These are phyloP conservation scores for Phyllostomus hastatus DNA, from an alignment of 2,113 vertebrate genomes.

Conservation along the genomic window DNA sequence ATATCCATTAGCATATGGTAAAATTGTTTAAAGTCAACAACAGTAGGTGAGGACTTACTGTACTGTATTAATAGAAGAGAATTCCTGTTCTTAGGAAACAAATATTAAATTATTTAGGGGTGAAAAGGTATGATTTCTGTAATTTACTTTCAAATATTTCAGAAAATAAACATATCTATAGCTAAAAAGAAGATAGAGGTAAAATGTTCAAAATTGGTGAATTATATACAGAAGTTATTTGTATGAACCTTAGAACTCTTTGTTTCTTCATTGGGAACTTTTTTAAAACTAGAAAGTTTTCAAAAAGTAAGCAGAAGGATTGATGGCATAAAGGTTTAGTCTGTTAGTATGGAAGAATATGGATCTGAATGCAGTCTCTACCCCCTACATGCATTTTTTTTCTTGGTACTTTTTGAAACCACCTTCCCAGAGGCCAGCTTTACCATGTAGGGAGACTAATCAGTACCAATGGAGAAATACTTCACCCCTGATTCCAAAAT, in stretches of 20 bases:
- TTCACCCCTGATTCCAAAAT: background rate
- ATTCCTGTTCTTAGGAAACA: background rate
- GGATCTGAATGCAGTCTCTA: background rate
- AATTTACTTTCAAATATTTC: background rate
- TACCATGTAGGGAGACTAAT: background rate
- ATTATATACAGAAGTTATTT: background rate
- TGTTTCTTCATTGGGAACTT: background rate
- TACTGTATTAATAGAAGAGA: background rate
- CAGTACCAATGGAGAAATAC: background rate
- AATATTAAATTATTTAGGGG: background rate
- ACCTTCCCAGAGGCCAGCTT: background rate
- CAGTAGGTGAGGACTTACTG: background rate
- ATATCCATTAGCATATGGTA: background rate
- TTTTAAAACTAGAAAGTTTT: background rate
- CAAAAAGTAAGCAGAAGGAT: background rate
- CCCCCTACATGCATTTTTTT: background rate
- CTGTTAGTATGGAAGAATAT: background rate
- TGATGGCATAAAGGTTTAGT: background rate
- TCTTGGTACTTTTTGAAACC: background rate
- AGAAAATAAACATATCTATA: background rate
- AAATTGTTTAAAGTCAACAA: background rate
- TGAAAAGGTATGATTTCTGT: background rate
- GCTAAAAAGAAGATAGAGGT: background rate
- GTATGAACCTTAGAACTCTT: background rate
- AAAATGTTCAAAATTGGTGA: background rate